Evolutionary conservation across 2,797 vertebrate genomes (phyloP).

Genomic region (Spondyliosoma cantharus): DNA sequence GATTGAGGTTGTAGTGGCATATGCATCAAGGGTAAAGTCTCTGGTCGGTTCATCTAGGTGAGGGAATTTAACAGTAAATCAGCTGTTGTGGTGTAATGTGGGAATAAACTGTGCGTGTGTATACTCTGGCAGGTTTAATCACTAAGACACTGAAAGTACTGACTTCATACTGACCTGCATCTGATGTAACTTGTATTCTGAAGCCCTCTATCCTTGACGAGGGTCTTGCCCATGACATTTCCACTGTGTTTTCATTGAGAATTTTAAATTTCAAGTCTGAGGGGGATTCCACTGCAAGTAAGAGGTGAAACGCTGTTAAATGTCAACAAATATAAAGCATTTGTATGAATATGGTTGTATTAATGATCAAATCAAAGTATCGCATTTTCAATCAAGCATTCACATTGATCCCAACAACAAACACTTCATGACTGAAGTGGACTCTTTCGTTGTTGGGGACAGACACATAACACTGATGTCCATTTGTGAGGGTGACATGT

Average conservation of each 20-base stretch:
- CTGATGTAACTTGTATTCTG: slow-evolving; percentile 92
- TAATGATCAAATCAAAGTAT: slow-evolving; percentile 29
- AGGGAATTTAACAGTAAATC: slow-evolving; percentile 22
- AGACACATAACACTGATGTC: slow-evolving; percentile 83
- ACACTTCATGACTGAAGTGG: slow-evolving; percentile 87
- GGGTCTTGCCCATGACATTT: slow-evolving; percentile 96
- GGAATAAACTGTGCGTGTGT: not conserved
- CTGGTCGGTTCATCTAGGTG: slow-evolving; percentile 89
- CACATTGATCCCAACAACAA: slow-evolving; percentile 95
- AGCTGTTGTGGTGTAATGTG: not conserved
- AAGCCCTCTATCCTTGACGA: slow-evolving; percentile 90
- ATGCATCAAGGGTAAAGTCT: slow-evolving; percentile 90
- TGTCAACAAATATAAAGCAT: slow-evolving; percentile 45
- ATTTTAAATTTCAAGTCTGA: slow-evolving; percentile 99
- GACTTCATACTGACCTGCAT: slow-evolving; percentile 86
- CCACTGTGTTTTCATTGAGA: slow-evolving; percentile 98
- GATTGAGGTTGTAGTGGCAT: slow-evolving; percentile 89
- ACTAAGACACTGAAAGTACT: not conserved
- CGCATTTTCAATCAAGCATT: slow-evolving; percentile 74
- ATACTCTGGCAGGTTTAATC: not conserved
- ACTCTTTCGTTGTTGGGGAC: slow-evolving; percentile 91
- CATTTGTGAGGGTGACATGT: slow-evolving; percentile 84
- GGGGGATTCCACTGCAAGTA: slow-evolving; percentile 96
- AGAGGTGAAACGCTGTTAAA: slow-evolving; percentile 76
- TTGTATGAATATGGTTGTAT: slow-evolving; percentile 61